A percentile compares a stretch with the other conserved stretches of the same genome.
These are phyloP conservation scores for Euphonia xanthogaster DNA, from an alignment of 2,797 vertebrate genomes.

Conservation along the genomic window DNA sequence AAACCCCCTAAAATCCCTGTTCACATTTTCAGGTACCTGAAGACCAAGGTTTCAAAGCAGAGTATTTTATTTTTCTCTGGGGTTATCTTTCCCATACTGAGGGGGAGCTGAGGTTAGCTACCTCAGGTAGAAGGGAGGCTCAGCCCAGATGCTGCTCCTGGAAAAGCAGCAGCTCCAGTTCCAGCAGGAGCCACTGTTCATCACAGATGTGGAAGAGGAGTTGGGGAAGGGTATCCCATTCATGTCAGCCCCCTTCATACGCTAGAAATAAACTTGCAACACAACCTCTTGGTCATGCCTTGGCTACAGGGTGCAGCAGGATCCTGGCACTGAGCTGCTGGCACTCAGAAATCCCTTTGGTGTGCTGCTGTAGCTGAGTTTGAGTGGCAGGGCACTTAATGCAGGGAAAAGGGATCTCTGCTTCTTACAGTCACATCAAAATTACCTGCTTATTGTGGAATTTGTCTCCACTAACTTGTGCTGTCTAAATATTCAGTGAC, in stretches of 20 bases:
- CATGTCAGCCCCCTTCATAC: not conserved
- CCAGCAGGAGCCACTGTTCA: not conserved
- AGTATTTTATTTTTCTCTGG: not conserved
- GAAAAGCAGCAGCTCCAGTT: not conserved
- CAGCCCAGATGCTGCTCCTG: not conserved
- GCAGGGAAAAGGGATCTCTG: not conserved
- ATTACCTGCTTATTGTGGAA: constrained; percentile 44
- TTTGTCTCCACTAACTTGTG: constrained; percentile 38
- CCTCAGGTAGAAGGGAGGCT: not conserved
- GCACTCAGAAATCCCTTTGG: not conserved
- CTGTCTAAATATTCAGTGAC: constrained; percentile 50
- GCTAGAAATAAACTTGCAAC: not conserved
- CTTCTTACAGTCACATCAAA: constrained; percentile 16
- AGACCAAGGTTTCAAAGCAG: not conserved
- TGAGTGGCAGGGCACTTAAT: constrained; percentile 18
- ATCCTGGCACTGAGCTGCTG: not conserved
- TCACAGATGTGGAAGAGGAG: not conserved
- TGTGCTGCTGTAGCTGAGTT: not conserved
- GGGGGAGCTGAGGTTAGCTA: not conserved
- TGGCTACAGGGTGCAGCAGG: not conserved
- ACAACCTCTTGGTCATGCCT: not conserved
- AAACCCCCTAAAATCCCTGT: constrained; percentile 2
- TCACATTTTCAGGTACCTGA: constrained; percentile 6
- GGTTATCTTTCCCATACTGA: not conserved
- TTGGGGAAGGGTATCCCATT: not conserved